A percentile compares a stretch with the other conserved stretches of the same genome.
These are phyloP conservation scores for Leptura quadrifasciata DNA, from an alignment of 2,888 invertebrate genomes.

Conservation along the genomic window DNA sequence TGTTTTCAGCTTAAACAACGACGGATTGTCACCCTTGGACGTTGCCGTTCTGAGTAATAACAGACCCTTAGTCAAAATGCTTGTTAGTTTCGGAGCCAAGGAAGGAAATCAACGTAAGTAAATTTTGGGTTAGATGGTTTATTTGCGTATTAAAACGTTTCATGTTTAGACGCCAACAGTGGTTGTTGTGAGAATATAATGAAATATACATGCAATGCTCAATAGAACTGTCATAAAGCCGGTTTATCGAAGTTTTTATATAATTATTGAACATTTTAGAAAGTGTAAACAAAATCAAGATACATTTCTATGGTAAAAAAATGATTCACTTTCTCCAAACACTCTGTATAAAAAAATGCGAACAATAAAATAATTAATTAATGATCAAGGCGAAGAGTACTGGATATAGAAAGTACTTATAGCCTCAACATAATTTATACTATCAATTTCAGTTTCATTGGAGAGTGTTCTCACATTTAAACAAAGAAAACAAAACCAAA, in stretches of 20 bases:
- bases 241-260: no score
- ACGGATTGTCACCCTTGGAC: conserved; percentile 92
- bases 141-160: no score
- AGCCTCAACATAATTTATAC: conserved; percentile 10
- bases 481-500: conserved; percentile 11
- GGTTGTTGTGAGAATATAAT: no score
- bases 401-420: conserved; percentile 13
- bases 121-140: conserved; percentile 40
- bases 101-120: conserved; percentile 90
- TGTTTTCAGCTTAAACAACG: conserved; percentile 85
- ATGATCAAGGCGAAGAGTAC: neutral
- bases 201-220: no score
- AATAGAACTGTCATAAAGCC: no score
- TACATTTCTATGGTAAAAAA: no score
- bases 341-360: no score
- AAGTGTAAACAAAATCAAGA: no score
- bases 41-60: conserved; percentile 95
- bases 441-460: conserved; percentile 30
- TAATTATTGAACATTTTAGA: no score
- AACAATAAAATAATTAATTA: no score
- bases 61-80: conserved; percentile 90
- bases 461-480: conserved; percentile 3
- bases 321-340: no score
- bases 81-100: conserved; percentile 90
- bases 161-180: no score